These are phyloP conservation scores for Geodia barretti DNA, from an alignment of 37 sponge, comb jelly and placozoan species.

Conservation along the genomic window DNA sequence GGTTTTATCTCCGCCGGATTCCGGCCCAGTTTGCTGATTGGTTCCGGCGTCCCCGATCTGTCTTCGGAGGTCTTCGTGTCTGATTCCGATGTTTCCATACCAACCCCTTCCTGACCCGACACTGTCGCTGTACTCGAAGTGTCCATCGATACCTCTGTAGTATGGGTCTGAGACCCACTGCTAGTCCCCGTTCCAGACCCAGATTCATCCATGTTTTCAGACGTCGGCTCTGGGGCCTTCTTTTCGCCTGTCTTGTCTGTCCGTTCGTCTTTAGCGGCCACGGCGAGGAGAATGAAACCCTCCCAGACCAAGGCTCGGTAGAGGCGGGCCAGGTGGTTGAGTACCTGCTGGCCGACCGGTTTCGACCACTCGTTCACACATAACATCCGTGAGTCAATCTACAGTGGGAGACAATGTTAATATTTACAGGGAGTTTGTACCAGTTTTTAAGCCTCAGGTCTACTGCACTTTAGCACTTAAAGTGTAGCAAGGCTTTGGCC, in stretches of 20 bases:
- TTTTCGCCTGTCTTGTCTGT: not conserved
- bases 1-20: too few species aligned
- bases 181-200: not conserved
- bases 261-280: slow-evolving; percentile 40
- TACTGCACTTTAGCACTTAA: too few species aligned
- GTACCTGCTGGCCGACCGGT: slow-evolving; percentile 22
- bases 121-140: not conserved
- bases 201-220: not conserved
- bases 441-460: too few species aligned
- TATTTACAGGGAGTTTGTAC: too few species aligned
- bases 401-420: too few species aligned
- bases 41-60: not conserved
- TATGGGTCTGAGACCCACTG: not conserved
- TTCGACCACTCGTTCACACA: slow-evolving; percentile 68
- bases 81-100: too few species aligned
- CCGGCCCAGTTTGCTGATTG: not conserved
- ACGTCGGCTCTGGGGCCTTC: too few species aligned
- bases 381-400: slow-evolving; percentile 58
- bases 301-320: slow-evolving; percentile 86
- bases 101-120: too few species aligned
- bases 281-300: slow-evolving; percentile 72
- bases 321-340: slow-evolving; percentile 71
- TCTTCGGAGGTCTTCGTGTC: not conserved
- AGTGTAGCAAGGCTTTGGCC: too few species aligned
- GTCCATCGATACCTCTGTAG: not conserved